phyloP scores from a whole-genome alignment of 2,113 vertebrate species.

The Lagenorhynchus albirostris region DNA sequence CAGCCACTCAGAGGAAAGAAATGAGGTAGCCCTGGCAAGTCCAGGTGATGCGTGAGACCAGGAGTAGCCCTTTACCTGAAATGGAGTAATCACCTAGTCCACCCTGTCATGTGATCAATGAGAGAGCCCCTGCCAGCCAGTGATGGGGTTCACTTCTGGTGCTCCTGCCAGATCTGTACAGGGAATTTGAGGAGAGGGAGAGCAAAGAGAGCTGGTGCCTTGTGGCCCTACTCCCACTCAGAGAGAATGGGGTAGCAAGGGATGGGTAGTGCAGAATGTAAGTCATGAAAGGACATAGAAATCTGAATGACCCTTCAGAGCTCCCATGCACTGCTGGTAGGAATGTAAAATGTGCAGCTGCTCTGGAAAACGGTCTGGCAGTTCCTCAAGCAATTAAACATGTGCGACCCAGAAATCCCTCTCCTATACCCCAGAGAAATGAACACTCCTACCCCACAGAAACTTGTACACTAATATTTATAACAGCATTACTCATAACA shows the following conservation, averaged over 20 bases:
- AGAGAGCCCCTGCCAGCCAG: rapidly evolving
- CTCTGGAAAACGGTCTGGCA: neutral
- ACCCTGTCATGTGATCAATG: rapidly evolving
- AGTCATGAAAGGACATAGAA: rapidly evolving
- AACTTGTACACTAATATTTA: rapidly evolving
- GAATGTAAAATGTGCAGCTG: neutral
- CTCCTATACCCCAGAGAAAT: neutral
- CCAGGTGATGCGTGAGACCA: rapidly evolving
- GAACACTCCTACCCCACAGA: rapidly evolving
- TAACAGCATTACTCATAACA: neutral
- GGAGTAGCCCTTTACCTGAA: neutral
- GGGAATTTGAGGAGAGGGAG: no score
- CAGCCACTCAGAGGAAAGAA: neutral
- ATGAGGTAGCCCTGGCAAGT: rapidly evolving
- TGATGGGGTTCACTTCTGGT: rapidly evolving
- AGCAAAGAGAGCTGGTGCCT: rapidly evolving
- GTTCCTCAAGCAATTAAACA: neutral
- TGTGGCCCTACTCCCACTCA: neutral
- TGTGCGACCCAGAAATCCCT: rapidly evolving
- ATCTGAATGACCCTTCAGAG: rapidly evolving
- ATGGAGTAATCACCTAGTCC: rapidly evolving
- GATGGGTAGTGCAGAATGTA: rapidly evolving
- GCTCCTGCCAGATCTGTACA: rapidly evolving
- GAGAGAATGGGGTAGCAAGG: neutral
- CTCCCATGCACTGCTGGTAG: rapidly evolving